phyloP scores from a whole-genome alignment of 2,797 vertebrate genomes.

The Atherinosoma microstoma region DNA sequence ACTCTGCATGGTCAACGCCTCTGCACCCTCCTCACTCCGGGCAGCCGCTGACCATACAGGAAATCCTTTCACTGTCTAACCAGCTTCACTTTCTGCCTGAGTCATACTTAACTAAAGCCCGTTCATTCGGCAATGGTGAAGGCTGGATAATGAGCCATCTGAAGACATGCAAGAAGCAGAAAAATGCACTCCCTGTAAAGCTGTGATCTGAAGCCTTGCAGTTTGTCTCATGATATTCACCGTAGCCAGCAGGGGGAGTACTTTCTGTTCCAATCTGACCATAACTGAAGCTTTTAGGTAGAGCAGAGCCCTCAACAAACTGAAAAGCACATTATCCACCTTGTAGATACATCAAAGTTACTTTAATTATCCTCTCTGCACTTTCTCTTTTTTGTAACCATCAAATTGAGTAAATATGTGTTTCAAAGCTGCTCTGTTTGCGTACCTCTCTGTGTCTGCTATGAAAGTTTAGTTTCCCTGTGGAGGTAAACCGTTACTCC shows the following conservation, averaged over 20 bases:
- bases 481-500: constrained; percentile 60
- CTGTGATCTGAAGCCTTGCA: constrained; percentile 39
- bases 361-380: constrained; percentile 54
- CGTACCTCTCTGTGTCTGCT: constrained; percentile 41
- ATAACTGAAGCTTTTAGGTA: constrained; percentile 37
- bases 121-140: constrained; percentile 14
- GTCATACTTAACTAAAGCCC: constrained; percentile 51
- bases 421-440: constrained; percentile 32
- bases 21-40: constrained; percentile 47
- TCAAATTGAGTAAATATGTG: constrained; percentile 37
- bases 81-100: constrained; percentile 61
- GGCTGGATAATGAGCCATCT: constrained; percentile 55
- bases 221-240: constrained; percentile 26
- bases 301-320: constrained; percentile 48
- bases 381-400: constrained; percentile 42
- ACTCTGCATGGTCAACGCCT: constrained; percentile 57
- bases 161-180: constrained; percentile 43
- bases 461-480: constrained; percentile 58
- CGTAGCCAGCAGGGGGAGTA: constrained; percentile 82
- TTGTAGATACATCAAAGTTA: constrained; percentile 63
- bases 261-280: constrained; percentile 64
- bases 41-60: constrained; percentile 70
- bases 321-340: constrained; percentile 56
- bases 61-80: constrained; percentile 66
- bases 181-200: constrained; percentile 38